Base-by-base conservation (phyloP, 37 sponge, comb jelly and placozoan genomes). In the Corticium candelabrum region DNA sequence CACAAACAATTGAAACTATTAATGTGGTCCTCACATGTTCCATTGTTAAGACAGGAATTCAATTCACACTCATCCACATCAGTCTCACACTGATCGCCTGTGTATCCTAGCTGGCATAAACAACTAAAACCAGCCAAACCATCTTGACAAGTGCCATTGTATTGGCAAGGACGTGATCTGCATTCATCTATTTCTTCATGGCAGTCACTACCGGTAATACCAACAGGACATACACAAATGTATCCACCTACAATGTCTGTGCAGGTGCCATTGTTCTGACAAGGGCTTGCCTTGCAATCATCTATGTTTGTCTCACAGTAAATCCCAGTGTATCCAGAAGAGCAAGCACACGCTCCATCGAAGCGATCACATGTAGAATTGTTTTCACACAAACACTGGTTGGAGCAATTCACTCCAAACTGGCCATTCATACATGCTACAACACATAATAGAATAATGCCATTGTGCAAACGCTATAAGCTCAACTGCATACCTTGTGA, bases 281-380 rank as follows among this genome's bases (percentile, higher is more conserved):
- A 77, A 15, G 78, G 78, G n/a, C n/a, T 36, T 29, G 35, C 34
- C 1, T 38, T 32, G 68, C 89, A 89, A 1, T 85, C 83, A 82
- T 85, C 68, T 11, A 89, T 79, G 15, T 82, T 41, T 27, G n/a
- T 38, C 37, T 70, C 83, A 82, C 89, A 89, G 27, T 32, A 11
- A 11, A 11, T 31, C 30, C 83, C 89, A 68, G 83, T 82, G 38
- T 27, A 56, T 56, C 67, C 67, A 56, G 67, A 21, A 27, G 27
- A 27, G 27, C 67, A 56, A 27, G 67, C 21, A 56, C 67, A 56
- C n/a, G n/a, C n/a, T n/a, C n/a, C n/a, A n/a, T n/a, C n/a, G n/a
- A n/a, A n/a, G n/a, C n/a, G n/a, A n/a, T n/a, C n/a, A n/a, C n/a
- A n/a, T 56, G 67, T n/a, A n/a, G n/a, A n/a, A n/a, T n/a, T n/a